Evolutionary conservation across 2,113 vertebrate genomes (phyloP), one percentile per base, ranked within the genome.

Genomic region (Phalacrocorax carbo): DNA sequence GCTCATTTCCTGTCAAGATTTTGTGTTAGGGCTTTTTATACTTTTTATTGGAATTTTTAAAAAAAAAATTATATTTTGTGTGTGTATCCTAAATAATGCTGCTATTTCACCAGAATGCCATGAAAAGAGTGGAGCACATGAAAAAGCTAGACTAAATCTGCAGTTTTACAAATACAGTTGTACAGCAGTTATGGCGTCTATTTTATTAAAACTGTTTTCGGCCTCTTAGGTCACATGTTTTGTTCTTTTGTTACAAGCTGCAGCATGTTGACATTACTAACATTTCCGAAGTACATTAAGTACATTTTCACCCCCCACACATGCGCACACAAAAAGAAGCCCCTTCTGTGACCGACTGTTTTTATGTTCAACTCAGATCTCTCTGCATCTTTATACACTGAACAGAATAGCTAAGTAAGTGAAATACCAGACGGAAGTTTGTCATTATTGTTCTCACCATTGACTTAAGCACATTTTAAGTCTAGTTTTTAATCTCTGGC

Each of bases 401-500:
- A 82, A n/a, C 54, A 60, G 76, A 51, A 32, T 7, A 82, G 30
- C 14, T 29, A 23, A 72, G 42, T 16, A 44, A 57, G 10, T 32
- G 72, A 61, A 79, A 60, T 14, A 54, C 4, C 27, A 23, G 58
- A 9, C 40, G 70, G 21, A 32, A 82, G 3, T 48, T 78, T 77
- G 61, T 77, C 82, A 26, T 49, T 88, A 27, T 49, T 88, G 18
- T 77, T 92, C 66, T 82, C 84, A 78, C 38, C 46, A 7, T 69
- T 77, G 22, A 46, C 61, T 92, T 48, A 36, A 68, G 57, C 66
- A 46, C 13, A 1, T 46, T 58, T 46, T 26, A 84, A 96, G 54
- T n/a, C 11, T 34, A 32, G 12, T 76, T 91, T 96, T 95, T 94
- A 15, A 27, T 82, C 58, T 42, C 66, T 90, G 86, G 75, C 64